Conservation (phyloP, 2,113 vertebrate species). For the Thymallus thymallus region DNA sequence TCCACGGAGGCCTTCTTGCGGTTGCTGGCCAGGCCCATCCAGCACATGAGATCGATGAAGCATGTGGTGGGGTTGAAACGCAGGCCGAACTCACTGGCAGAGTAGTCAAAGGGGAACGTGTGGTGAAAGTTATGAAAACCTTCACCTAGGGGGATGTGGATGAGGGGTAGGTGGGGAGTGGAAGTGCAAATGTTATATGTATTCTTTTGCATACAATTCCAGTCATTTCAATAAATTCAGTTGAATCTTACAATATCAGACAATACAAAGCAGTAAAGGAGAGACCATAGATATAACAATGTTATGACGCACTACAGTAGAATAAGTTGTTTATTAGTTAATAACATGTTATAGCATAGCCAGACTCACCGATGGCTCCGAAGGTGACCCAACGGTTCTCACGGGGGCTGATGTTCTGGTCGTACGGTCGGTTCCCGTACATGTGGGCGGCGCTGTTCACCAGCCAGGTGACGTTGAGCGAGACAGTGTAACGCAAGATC, state of each 20-base stretch:
- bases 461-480: conserved; percentile 77
- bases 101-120: conserved; percentile 83
- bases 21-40: conserved; percentile 77
- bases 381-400: conserved; percentile 75
- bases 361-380: conserved; percentile 74
- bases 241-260: background rate
- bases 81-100: conserved; percentile 78
- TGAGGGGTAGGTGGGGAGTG: background rate
- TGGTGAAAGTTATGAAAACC: conserved; percentile 88
- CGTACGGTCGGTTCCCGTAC: conserved; percentile 79
- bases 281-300: background rate
- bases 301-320: background rate
- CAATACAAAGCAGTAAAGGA: background rate
- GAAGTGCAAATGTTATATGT: background rate
- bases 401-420: conserved; percentile 76
- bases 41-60: conserved; percentile 85
- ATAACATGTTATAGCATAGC: background rate
- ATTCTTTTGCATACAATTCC: background rate
- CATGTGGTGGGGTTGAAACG: conserved; percentile 83
- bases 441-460: conserved; percentile 81
- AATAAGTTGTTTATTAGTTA: too few relatives aligned
- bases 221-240: background rate
- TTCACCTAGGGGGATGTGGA: conserved; percentile 66
- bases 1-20: conserved; percentile 69
- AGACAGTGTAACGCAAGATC: conserved; percentile 77